Base-by-base conservation (phyloP, 2,888 invertebrate genomes). In the Bedellia somnulentella region DNA sequence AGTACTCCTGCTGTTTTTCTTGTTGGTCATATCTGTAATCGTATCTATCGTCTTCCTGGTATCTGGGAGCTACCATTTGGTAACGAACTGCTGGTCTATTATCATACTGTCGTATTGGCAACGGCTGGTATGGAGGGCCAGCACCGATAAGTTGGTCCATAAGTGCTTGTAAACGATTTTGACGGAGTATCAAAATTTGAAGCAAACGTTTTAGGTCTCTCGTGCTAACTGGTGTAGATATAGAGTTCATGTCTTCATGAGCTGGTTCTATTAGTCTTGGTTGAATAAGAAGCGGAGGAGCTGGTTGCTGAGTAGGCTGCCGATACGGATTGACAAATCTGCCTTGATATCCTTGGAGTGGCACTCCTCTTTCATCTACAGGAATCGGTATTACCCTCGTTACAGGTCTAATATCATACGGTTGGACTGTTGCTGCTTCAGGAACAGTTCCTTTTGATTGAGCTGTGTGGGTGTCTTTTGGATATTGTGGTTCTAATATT, bases 151-250 rank as follows among this genome's bases (percentile, higher is more conserved):
- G 50, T 40, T 73, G 68, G 35, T 77, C 78, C 67, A 79, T 80
- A 11, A 81, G 52, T 24, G 67, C 62, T 52, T 82, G 81, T 38
- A 83, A 46, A 25, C 79, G 64, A 41, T 75, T 80, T 54, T 87
- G 86, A 29, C 86, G 64, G 16, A 81, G 49, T 21, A 87, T 78
- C 32, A 87, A 59, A 49, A 83, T 79, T 37, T 85, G 82, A 4
- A 87, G 60, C 23, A 87, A 57, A 27, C 81, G 71, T 46, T 85
- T 84, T 35, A 87, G 81, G 47, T 87, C 87, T 44, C 81, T 78
- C 2, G 85, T 82, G 45, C 86, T 86, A 2, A 87, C 80, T 5
- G 87, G 87, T 6, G 86, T 80, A 27, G 81, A 77, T 25, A 85
- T 84, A 2, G 79, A 71, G 34, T 80, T 79, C 54, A 80, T 71